A percentile compares a stretch with the other conserved stretches of the same genome.
Conservation (phyloP, 2,797 vertebrate genomes). For the Parambassis ranga region DNA sequence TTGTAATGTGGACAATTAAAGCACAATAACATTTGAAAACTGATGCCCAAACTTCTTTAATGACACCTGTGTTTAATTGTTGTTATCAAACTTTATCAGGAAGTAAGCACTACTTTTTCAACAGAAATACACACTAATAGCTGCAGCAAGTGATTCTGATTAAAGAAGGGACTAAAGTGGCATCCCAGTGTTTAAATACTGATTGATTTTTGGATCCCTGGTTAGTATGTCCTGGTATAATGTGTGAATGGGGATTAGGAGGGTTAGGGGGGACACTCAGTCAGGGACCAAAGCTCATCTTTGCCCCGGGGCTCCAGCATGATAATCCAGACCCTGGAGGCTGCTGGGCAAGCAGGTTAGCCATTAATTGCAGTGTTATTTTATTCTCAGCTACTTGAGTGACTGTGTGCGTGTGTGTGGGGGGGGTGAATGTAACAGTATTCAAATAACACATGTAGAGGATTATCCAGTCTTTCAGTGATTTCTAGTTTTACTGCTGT, state of each 20-base stretch:
- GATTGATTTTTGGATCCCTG: background rate
- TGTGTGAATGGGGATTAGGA: too few species aligned
- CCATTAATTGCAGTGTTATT: background rate
- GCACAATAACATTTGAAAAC: background rate
- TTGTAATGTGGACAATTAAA: background rate
- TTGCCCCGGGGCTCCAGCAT: background rate
- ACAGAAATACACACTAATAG: too few species aligned
- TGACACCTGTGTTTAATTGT: background rate
- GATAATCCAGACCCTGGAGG: background rate
- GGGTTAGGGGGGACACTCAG: too few species aligned
- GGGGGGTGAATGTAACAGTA: background rate
- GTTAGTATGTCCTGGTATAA: background rate
- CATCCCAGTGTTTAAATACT: background rate
- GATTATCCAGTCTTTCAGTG: background rate
- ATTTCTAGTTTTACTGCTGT: background rate
- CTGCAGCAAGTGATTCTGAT: too few species aligned
- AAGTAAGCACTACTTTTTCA: too few species aligned
- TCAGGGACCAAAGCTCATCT: background rate
- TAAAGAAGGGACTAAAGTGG: too few species aligned
- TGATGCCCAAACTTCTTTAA: background rate
- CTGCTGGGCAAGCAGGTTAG: background rate
- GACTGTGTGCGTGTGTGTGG: background rate
- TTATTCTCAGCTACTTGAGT: background rate
- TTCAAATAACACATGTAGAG: background rate
- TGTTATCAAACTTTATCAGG: too few species aligned